Evolutionary conservation across 2,797 vertebrate genomes (phyloP).

Genomic region (Rhinophrynus dorsalis): DNA sequence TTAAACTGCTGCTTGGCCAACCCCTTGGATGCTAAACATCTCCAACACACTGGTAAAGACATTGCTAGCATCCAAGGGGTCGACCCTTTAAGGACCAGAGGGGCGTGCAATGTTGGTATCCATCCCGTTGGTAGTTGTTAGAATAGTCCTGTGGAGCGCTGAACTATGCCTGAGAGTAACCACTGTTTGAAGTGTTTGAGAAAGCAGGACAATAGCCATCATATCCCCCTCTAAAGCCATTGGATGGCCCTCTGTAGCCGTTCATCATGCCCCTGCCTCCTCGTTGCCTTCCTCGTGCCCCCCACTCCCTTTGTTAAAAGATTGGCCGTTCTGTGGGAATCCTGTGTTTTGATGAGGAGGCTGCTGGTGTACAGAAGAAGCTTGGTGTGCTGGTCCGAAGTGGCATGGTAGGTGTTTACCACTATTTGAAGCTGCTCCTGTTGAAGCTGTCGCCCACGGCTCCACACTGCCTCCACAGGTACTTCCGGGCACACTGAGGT

Average conservation of each 20-base stretch:
- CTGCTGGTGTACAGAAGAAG: conserved; percentile 84
- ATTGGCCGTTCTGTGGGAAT: conserved; percentile 86
- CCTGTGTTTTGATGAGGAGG: conserved; percentile 81
- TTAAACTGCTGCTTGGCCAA: too few relatives aligned
- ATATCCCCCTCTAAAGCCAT: conserved; percentile 94
- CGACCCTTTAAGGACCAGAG: too few relatives aligned
- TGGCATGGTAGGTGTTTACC: conserved; percentile 85
- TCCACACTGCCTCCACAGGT: too few relatives aligned
- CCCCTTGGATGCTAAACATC: too few relatives aligned
- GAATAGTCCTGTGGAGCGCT: conserved; percentile 90
- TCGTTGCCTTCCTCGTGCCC: conserved; percentile 85
- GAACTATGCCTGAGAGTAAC: conserved; percentile 91
- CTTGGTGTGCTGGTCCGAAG: conserved; percentile 86
- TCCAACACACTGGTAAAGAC: too few relatives aligned
- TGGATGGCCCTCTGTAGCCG: conserved; percentile 90
- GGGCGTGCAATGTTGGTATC: too few relatives aligned
- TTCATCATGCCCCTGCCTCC: conserved; percentile 88
- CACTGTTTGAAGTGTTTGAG: conserved; percentile 88
- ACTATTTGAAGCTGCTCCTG: too few relatives aligned
- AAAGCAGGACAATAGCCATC: conserved; percentile 94
- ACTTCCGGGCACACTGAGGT: too few relatives aligned
- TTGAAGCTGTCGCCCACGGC: too few relatives aligned
- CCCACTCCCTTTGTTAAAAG: conserved; percentile 88
- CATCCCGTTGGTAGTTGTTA: conserved; percentile 89
- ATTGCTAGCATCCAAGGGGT: too few relatives aligned